Evolutionary conservation across 2,888 invertebrate species (phyloP).

Genomic region (Aporophyla lueneburgensis): DNA sequence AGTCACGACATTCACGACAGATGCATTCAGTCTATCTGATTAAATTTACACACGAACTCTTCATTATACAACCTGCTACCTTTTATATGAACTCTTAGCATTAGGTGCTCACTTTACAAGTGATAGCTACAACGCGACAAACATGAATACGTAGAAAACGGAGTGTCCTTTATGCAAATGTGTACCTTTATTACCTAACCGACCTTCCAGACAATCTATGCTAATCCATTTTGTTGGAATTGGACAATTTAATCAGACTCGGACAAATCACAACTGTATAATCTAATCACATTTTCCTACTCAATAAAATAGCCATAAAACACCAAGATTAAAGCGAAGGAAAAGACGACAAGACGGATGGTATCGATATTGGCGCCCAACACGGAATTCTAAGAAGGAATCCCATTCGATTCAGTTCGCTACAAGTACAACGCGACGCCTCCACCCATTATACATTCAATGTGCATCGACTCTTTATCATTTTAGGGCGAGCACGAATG

Average conservation of each 20-base stretch:
- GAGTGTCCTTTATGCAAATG: slow-evolving; percentile 32
- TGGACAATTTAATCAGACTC: slow-evolving; percentile 35
- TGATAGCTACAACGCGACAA: neutral
- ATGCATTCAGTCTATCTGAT: slow-evolving; percentile 62
- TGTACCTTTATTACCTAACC: slow-evolving; percentile 36
- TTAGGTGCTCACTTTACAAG: neutral
- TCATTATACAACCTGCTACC: slow-evolving; percentile 46
- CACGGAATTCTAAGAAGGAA: slow-evolving; percentile 69
- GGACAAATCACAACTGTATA: slow-evolving; percentile 41
- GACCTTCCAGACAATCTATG: slow-evolving; percentile 34
- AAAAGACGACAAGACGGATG: slow-evolving; percentile 55
- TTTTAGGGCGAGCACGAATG: slow-evolving; percentile 76
- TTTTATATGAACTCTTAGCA: neutral
- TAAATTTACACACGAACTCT: slow-evolving; percentile 62
- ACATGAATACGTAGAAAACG: neutral
- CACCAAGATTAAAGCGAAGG: slow-evolving; percentile 54
- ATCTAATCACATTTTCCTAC: slow-evolving; percentile 44
- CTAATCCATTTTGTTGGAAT: slow-evolving; percentile 41
- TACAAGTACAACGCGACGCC: slow-evolving; percentile 40
- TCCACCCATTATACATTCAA: slow-evolving; percentile 74
- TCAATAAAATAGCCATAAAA: slow-evolving; percentile 52
- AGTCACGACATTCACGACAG: slow-evolving; percentile 33
- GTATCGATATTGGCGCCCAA: slow-evolving; percentile 64
- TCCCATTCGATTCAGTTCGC: slow-evolving; percentile 63
- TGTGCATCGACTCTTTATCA: slow-evolving; percentile 75